Evolutionary conservation across 2,888 invertebrate genomes (phyloP), one percentile per base, ranked within the genome.

Genomic region (Hydriomena furcata): DNA sequence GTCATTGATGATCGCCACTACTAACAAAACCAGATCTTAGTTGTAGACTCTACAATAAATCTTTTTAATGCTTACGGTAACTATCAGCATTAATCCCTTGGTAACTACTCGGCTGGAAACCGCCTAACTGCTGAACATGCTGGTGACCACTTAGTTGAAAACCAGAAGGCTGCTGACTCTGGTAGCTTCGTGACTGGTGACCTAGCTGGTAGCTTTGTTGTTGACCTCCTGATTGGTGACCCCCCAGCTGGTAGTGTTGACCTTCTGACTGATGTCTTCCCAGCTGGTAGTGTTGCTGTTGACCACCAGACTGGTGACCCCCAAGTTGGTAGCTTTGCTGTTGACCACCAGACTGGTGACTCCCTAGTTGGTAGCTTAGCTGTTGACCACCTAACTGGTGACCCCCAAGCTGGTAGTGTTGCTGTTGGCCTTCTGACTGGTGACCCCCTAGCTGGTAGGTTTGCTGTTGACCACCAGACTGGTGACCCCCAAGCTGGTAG

Each of bases 41-140:
- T 11, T 12, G 31, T 31, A 13, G 12, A 17, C 7, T 8, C 1
- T 12, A 10, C 11, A 37, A 13, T 2, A 7, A 17, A 17, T 17
- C 6, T 0, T 3, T 7, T 10, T 46, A 49, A 27, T 49, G 43
- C 32, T 49, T 49, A n/a, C 25, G 30, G 42, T 49, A 49, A 1
- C 32, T 32, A 11, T 48, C 48, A 12, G 25, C 36, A 5, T 38
- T 45, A 24, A 45, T 21, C 8, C 5, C 31, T 7, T 30, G 28
- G 24, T 43, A 50, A 0, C 42, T 36, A 2, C 36, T 36, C 2
- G 41, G 48, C 8, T 47, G 40, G 23, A 34, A 35, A 10, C 27
- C 35, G 21, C 6, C 11, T 6, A 35, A 28, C 17, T 34, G 32
- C 12, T 38, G 31, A n/a, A 17, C 32, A 6, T 35, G 36, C 2